Conservation (phyloP, 2,888 invertebrate genomes). For the Bombylius major region DNA sequence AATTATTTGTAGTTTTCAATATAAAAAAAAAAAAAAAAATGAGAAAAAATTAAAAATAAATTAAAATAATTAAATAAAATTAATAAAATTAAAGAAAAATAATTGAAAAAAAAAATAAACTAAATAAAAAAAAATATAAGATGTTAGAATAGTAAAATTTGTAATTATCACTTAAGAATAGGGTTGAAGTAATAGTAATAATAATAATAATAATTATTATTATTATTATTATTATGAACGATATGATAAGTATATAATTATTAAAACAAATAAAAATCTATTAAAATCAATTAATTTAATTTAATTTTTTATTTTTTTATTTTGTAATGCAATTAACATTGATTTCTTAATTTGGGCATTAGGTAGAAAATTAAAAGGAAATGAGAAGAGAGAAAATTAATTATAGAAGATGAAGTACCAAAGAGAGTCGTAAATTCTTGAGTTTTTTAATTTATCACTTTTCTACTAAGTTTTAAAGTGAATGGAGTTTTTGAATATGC, state of each 20-base stretch:
- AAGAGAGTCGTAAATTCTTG: too few relatives aligned
- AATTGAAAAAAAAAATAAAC: not conserved
- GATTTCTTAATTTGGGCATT: too few relatives aligned
- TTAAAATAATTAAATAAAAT: not conserved
- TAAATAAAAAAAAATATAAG: not conserved
- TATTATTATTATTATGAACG: not conserved
- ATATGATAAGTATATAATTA: not conserved
- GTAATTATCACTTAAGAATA: constrained; percentile 6
- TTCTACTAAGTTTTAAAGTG: too few relatives aligned
- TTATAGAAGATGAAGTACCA: too few relatives aligned
- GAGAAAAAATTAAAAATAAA: not conserved
- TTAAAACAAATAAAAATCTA: constrained; percentile 5
- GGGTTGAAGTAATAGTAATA: not conserved
- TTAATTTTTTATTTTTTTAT: not conserved
- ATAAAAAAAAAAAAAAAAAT: not conserved
- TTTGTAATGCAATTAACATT: too few relatives aligned
- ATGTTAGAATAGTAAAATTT: constrained; percentile 8
- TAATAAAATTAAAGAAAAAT: not conserved
- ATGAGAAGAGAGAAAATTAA: too few relatives aligned
- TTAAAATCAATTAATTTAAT: constrained; percentile 4
- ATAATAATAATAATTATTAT: constrained; percentile 1
- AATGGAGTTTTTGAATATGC: too few relatives aligned
- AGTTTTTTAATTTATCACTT: too few relatives aligned
- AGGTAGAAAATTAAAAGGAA: too few relatives aligned
- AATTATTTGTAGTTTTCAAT: not conserved